A percentile compares a stretch with the other conserved stretches of the same genome.
phyloP scores from a whole-genome alignment of 2,797 vertebrate species.

The Sebastes matsubarae region DNA sequence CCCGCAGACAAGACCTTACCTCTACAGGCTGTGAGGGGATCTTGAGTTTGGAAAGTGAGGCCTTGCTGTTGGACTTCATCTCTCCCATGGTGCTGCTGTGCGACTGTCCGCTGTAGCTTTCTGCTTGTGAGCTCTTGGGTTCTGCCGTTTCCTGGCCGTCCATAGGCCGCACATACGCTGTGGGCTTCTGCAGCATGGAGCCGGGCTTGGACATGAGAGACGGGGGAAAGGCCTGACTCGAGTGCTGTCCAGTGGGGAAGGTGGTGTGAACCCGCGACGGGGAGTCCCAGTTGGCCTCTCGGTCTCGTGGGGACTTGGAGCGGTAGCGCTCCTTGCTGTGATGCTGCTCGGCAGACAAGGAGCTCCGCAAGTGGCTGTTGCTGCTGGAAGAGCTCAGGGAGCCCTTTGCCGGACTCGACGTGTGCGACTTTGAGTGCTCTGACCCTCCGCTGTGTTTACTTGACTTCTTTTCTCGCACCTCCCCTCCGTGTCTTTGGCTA shows the following conservation, averaged over 20 bases:
- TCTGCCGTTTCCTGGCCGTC: conserved; percentile 97
- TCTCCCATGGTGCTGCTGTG: conserved; percentile 90
- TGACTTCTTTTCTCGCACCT: conserved; percentile 88
- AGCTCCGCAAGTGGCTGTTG: conserved; percentile 85
- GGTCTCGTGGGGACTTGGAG: conserved; percentile 94
- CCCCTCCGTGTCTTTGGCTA: conserved; percentile 92
- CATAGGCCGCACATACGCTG: conserved; percentile 99
- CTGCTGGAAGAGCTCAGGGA: conserved; percentile 84
- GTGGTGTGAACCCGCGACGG: conserved; percentile 93
- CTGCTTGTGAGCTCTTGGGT: conserved; percentile 91
- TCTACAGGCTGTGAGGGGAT: conserved; percentile 95
- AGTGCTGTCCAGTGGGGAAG: conserved; percentile 91
- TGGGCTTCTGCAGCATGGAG: conserved; percentile 98
- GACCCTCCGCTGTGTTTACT: conserved; percentile 89
- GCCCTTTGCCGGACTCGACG: conserved; percentile 91
- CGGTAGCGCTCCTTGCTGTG: conserved; percentile 94
- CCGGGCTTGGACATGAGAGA: conserved; percentile 95
- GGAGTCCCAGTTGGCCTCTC: conserved; percentile 97
- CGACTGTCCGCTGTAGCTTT: conserved; percentile 90
- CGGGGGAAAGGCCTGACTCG: conserved; percentile 93
- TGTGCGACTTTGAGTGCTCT: conserved; percentile 93
- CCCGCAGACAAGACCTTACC: conserved; percentile 76
- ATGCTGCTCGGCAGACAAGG: conserved; percentile 90
- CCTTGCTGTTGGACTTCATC: conserved; percentile 95
- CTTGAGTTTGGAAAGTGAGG: conserved; percentile 95